These are phyloP conservation scores for Lacerta viridis DNA, from an alignment of 2,797 vertebrate species.

Conservation along the genomic window DNA sequence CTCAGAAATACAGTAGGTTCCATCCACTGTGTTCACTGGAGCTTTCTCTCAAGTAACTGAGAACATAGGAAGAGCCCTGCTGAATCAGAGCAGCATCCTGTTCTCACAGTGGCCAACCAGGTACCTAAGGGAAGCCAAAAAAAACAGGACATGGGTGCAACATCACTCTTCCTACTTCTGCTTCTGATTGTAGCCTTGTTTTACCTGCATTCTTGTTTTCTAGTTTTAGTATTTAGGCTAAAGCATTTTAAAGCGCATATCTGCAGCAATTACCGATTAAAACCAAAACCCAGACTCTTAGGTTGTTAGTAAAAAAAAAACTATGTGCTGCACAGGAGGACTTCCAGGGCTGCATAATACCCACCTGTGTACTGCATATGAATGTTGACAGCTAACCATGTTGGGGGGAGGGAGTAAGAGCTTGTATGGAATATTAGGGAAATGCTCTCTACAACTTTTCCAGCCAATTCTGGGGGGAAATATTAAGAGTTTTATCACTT, in stretches of 20 bases:
- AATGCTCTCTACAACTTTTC: too few relatives aligned
- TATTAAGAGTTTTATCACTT: background rate
- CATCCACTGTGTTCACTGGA: background rate
- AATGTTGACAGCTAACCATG: background rate
- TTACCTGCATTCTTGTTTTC: background rate
- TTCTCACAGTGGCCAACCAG: too few relatives aligned
- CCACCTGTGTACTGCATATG: background rate
- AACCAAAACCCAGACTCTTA: too few relatives aligned
- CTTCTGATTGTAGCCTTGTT: background rate
- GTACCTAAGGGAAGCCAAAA: too few relatives aligned
- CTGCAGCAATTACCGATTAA: background rate
- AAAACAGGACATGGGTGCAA: too few relatives aligned
- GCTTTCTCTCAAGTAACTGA: background rate
- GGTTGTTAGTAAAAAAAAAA: background rate
- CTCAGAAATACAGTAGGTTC: background rate
- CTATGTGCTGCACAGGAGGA: background rate
- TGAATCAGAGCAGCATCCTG: too few relatives aligned
- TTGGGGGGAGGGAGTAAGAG: too few relatives aligned
- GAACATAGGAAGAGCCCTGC: too few relatives aligned
- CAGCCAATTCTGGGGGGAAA: background rate
- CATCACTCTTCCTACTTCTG: background rate
- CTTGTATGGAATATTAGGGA: background rate
- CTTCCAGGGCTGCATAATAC: background rate
- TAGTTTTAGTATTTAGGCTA: too few relatives aligned
- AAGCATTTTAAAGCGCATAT: background rate